Base-by-base conservation (phyloP, 1,140 invertebrate genomes). In the Bombus confusus region DNA sequence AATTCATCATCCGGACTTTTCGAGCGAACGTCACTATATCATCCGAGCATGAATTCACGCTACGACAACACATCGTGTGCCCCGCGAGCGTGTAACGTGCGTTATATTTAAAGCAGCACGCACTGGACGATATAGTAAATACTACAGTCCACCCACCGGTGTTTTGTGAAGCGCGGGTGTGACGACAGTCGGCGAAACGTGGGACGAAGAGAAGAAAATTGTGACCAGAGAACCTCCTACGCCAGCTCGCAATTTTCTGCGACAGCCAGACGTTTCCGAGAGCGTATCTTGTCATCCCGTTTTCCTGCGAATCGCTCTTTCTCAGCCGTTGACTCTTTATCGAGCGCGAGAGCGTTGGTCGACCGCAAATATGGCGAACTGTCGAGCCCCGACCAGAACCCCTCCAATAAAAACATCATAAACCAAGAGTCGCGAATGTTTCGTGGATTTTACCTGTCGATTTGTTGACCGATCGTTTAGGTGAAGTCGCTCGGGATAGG, bases 201-300 rank as follows among this genome's bases (percentile, higher is more conserved):
- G 87, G 87, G 83, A 78, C 80, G 88, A n/a, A 47, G 28, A 80
- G 82, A 18, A 88, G 87, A 88, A 88, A 88, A 88, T n/a, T 73
- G 74, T n/a, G 13, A 87, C 85, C 37, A 34, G 39, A 22, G 34
- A 34, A 9, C 43, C 75, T 25, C 87, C 86, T 64, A 88, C 87
- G 77, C 9, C 41, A 62, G 41, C 69, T 84, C 41, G 52, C 43
- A 77, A 39, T 79, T 87, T 88, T 81, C 78, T 75, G 64, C 76
- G 47, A 85, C 73, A 31, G 64, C 37, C 43, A 25, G 39, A 39
- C 71, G 71, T 76, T 74, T 68, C 68, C 74, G 72, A 47, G 76
- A 62, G 57, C 43, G 41, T 66, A 77, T 83, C 82, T 66, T 59
- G 47, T 88, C 73, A 34, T 37, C 39, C 13, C 68, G 12, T 64